Evolutionary conservation across 2,888 invertebrate genomes (phyloP).

Genomic region (Eubasilissa splendida): DNA sequence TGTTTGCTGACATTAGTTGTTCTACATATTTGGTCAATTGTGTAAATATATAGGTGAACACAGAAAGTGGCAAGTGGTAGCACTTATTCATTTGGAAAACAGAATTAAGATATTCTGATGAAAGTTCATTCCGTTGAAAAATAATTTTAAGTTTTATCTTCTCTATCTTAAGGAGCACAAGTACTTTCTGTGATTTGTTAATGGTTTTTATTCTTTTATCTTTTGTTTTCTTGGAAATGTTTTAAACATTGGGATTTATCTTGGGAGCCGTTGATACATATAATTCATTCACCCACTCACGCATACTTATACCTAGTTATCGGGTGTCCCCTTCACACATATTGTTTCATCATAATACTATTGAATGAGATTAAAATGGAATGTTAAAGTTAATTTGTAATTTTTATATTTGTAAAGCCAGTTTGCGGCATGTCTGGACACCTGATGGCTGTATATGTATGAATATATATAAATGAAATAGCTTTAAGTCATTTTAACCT

Average conservation of each 20-base stretch:
- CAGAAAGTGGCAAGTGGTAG: slow-evolving; percentile 1
- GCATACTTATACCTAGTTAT: slow-evolving; percentile 56
- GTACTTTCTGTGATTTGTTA: slow-evolving; percentile 50
- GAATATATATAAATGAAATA: slow-evolving; percentile 56
- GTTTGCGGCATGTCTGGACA: slow-evolving; percentile 13
- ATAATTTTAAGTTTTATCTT: slow-evolving; percentile 44
- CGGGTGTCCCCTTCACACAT: slow-evolving; percentile 43
- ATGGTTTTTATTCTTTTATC: slow-evolving; percentile 41
- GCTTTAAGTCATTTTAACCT: slow-evolving; percentile 73
- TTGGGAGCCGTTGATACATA: slow-evolving; percentile 58
- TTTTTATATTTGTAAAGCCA: slow-evolving; percentile 41
- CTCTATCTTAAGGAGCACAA: slow-evolving; percentile 47
- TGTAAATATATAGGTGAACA: slow-evolving; percentile 34
- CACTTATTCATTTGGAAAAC: slow-evolving; percentile 14
- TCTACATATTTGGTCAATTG: slow-evolving; percentile 40
- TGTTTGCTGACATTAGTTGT: slow-evolving; percentile 9
- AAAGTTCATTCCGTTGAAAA: slow-evolving; percentile 44
- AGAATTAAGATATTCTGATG: slow-evolving; percentile 1
- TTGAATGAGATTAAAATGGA: slow-evolving; percentile 18
- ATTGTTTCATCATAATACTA: slow-evolving; percentile 8
- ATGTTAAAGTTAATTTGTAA: slow-evolving; percentile 26
- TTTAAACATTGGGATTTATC: slow-evolving; percentile 41
- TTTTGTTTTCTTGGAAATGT: slow-evolving; percentile 36
- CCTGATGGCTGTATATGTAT: slow-evolving; percentile 54
- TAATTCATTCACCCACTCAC: slow-evolving; percentile 54